Evolutionary conservation across 2,888 invertebrate species (phyloP).

Genomic region (Dasypolia templi): DNA sequence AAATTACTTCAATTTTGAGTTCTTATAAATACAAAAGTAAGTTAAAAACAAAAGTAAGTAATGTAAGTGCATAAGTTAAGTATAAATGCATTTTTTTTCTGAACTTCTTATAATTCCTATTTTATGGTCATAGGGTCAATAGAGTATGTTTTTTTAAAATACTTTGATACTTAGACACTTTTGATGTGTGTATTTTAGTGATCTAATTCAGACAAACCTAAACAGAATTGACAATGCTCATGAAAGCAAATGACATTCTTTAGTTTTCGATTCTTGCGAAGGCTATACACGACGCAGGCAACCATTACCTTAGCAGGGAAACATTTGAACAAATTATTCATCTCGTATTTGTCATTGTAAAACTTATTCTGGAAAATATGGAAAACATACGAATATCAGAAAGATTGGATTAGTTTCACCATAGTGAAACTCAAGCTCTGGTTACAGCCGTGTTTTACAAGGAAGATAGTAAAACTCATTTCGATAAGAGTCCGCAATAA

Average conservation of each 20-base stretch:
- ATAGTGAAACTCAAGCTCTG: constrained; percentile 1
- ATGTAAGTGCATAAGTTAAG: too few species aligned
- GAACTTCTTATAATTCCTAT: too few species aligned
- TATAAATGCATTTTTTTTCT: too few species aligned
- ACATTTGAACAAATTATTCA: background rate
- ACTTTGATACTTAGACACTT: too few species aligned
- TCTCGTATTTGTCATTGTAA: background rate
- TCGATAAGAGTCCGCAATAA: constrained; percentile 45
- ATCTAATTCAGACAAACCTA: background rate
- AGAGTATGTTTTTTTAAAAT: too few species aligned
- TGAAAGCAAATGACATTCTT: background rate
- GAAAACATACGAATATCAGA: background rate
- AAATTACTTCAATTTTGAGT: too few species aligned
- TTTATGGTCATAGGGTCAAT: too few species aligned
- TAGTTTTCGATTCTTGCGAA: too few species aligned
- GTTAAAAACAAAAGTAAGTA: too few species aligned
- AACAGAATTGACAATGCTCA: background rate
- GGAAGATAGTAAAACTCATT: constrained; percentile 32
- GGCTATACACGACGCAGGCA: background rate
- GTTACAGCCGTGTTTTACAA: background rate
- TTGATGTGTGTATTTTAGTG: background rate
- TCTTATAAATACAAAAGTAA: too few species aligned
- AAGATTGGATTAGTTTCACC: background rate
- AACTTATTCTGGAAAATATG: background rate
- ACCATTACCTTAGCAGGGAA: too few species aligned